phyloP scores from a whole-genome alignment of 1,140 invertebrate species.

The Hycleus cichorii region DNA sequence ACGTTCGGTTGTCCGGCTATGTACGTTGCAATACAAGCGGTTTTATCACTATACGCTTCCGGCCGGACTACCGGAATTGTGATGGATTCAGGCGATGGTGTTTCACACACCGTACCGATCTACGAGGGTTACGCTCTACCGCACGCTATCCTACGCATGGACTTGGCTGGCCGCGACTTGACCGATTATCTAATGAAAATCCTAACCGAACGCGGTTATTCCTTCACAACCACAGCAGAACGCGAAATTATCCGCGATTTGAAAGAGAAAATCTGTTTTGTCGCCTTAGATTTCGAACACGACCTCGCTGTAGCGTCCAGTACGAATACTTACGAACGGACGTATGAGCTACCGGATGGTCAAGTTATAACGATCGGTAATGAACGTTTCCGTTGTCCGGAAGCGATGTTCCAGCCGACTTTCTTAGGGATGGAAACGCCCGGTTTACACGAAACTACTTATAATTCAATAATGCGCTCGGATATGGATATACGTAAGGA shows the following conservation, averaged over 20 bases:
- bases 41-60: conserved; percentile 81
- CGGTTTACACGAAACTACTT: conserved; percentile 86
- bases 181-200: conserved; percentile 96
- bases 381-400: conserved; percentile 89
- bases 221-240: conserved; percentile 94
- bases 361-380: conserved; percentile 83
- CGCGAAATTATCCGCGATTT: conserved; percentile 94
- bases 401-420: conserved; percentile 86
- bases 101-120: conserved; percentile 63
- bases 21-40: conserved; percentile 84
- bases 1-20: conserved; percentile 75
- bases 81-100: conserved; percentile 81
- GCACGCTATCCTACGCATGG: conserved; percentile 79
- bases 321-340: conserved; percentile 78
- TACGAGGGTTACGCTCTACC: conserved; percentile 64
- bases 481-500: conserved; percentile 88
- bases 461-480: conserved; percentile 94
- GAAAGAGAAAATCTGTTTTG: conserved; percentile 89
- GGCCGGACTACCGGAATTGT: conserved; percentile 90
- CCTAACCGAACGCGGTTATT: conserved; percentile 91
- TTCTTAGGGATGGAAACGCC: conserved; percentile 88
- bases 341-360: conserved; percentile 67
- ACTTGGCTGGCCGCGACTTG: conserved; percentile 81
- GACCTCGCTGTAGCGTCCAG: conserved; percentile 89
- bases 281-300: conserved; percentile 86